phyloP scores from a whole-genome alignment of 2,888 invertebrate species.

The Drosophila paranaensis region DNA sequence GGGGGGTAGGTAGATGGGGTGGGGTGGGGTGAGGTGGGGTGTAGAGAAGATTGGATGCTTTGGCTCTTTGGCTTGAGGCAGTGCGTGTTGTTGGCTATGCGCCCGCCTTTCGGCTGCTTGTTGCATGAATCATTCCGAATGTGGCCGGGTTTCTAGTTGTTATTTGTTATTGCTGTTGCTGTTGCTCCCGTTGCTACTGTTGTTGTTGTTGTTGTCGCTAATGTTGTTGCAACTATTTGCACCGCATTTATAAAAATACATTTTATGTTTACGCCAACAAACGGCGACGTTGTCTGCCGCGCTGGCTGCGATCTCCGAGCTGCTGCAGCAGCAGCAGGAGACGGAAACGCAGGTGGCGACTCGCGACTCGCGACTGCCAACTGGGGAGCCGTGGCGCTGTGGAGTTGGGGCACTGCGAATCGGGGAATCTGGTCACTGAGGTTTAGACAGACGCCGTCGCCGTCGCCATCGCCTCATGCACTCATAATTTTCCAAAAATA shows the following conservation, averaged over 20 bases:
- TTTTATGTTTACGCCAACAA: slow-evolving; percentile 77
- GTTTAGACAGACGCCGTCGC: slow-evolving; percentile 44
- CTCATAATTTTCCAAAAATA: slow-evolving; percentile 80
- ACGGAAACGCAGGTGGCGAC: slow-evolving; percentile 55
- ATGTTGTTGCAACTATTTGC: slow-evolving; percentile 73
- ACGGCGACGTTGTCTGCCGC: slow-evolving; percentile 61
- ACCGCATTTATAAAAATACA: slow-evolving; percentile 74
- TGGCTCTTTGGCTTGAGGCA: slow-evolving; percentile 40
- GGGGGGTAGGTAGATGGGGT: slow-evolving; percentile 32
- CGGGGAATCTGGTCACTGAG: slow-evolving; percentile 15
- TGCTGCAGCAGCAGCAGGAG: slow-evolving; percentile 44
- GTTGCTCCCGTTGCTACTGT: slow-evolving; percentile 6
- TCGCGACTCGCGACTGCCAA: slow-evolving; percentile 9
- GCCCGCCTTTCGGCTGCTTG: slow-evolving; percentile 72
- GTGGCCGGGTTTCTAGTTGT: slow-evolving; percentile 58
- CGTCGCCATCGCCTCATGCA: slow-evolving; percentile 57
- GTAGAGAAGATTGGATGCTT: slow-evolving; percentile 19
- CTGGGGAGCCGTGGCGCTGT: neutral
- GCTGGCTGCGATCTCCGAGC: slow-evolving; percentile 41
- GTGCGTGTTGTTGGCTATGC: slow-evolving; percentile 78
- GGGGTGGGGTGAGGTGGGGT: neutral
- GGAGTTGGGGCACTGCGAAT: neutral
- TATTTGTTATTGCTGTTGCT: slow-evolving; percentile 30
- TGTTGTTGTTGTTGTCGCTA: slow-evolving; percentile 43
- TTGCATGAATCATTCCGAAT: slow-evolving; percentile 72